Conservation (phyloP, 2,113 vertebrate species). For the Phylloscopus trochilus region DNA sequence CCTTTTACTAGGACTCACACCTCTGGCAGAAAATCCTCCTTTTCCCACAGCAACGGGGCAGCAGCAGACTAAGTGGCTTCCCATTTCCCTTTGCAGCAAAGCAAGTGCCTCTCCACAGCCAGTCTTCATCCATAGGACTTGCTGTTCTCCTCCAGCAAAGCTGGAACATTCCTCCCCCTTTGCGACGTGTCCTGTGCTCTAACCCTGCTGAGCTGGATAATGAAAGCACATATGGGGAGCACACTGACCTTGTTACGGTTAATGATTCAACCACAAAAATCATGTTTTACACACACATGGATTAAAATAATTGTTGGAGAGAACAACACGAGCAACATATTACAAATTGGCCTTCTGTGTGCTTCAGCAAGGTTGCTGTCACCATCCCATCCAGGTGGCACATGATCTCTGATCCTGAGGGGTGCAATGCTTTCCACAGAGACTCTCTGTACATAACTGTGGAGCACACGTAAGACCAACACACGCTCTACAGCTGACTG, state of each 20-base stretch:
- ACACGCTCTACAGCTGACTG: not conserved
- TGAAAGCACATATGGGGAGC: not conserved
- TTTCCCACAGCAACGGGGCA: accelerated
- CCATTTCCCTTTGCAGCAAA: not conserved
- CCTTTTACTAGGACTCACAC: not conserved
- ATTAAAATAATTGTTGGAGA: not conserved
- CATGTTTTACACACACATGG: not conserved
- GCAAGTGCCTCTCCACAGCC: not conserved
- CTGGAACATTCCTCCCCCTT: not conserved
- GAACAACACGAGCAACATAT: not conserved
- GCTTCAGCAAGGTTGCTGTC: not conserved
- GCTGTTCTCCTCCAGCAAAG: not conserved
- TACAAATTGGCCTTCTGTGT: not conserved
- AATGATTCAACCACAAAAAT: not conserved
- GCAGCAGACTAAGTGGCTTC: not conserved
- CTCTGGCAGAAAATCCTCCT: not conserved
- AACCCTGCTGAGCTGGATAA: not conserved
- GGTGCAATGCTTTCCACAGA: not conserved
- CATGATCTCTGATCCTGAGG: not conserved
- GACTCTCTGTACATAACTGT: not conserved
- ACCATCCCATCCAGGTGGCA: not conserved
- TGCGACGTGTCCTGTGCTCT: accelerated
- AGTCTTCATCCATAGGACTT: accelerated
- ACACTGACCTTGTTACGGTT: not conserved
- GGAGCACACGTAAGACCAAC: not conserved